These are phyloP conservation scores for Chelonus insularis DNA, from an alignment of 1,140 invertebrate species.

Conservation along the genomic window DNA sequence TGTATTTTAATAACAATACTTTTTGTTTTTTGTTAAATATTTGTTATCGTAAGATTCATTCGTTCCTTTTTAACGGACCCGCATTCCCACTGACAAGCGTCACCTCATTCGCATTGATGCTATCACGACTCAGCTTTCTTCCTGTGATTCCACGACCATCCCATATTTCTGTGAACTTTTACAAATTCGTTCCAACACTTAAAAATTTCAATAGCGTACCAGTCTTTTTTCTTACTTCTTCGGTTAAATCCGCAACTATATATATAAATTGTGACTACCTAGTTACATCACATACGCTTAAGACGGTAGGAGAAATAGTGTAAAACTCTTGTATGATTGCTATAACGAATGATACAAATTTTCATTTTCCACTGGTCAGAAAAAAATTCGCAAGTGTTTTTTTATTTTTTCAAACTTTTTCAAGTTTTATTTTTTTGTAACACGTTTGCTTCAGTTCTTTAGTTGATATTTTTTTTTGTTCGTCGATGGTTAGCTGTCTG, in stretches of 20 bases:
- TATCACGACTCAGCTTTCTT: conserved; percentile 47
- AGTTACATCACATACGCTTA: too few relatives aligned
- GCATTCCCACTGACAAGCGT: conserved; percentile 16
- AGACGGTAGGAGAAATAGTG: too few relatives aligned
- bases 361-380: too few relatives aligned
- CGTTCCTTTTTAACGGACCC: conserved; percentile 1
- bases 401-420: too few relatives aligned
- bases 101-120: conserved; percentile 11
- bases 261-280: too few relatives aligned
- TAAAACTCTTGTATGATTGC: too few relatives aligned
- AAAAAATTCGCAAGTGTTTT: too few relatives aligned
- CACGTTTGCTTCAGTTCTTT: not conserved
- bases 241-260: not conserved
- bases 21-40: not conserved
- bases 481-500: conserved; percentile 1
- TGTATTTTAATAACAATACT: not conserved
- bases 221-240: not conserved
- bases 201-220: not conserved
- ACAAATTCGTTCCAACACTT: conserved; percentile 11
- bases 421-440: not conserved
- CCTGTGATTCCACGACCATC: conserved; percentile 60
- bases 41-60: not conserved
- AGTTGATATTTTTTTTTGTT: conserved; percentile 14
- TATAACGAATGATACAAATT: too few relatives aligned
- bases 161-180: conserved; percentile 46